These are phyloP conservation scores for Progne subis DNA, from an alignment of 2,113 vertebrate genomes.

Conservation along the genomic window DNA sequence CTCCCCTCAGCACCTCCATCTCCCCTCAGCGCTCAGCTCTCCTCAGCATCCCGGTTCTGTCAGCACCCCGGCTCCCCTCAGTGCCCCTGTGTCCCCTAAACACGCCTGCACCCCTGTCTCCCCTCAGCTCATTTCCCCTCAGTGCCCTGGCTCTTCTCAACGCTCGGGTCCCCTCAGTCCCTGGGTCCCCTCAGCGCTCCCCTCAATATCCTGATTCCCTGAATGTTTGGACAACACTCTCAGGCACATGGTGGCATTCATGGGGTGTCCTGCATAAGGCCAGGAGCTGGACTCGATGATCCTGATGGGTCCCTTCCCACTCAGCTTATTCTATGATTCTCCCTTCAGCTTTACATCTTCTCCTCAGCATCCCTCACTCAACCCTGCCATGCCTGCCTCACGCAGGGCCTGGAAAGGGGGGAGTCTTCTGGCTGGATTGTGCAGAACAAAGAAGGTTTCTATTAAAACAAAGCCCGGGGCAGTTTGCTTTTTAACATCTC, in stretches of 20 bases:
- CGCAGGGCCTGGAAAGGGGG: neutral
- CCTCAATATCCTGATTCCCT: neutral
- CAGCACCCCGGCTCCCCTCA: neutral
- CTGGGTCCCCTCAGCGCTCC: neutral
- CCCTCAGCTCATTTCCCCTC: neutral
- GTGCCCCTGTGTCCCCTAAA: too few relatives aligned
- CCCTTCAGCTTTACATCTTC: neutral
- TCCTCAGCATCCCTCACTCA: neutral
- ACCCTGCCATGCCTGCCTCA: neutral
- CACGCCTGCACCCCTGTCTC: too few relatives aligned
- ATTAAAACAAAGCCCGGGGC: neutral
- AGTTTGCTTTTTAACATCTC: neutral
- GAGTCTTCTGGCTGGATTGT: neutral
- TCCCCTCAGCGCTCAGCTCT: neutral
- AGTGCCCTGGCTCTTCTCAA: accelerated
- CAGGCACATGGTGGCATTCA: neutral
- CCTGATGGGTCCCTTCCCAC: neutral
- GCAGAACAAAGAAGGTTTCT: neutral
- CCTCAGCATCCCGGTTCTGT: neutral
- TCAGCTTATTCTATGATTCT: neutral
- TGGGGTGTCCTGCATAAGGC: neutral
- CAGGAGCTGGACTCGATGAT: neutral
- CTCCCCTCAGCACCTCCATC: too few relatives aligned
- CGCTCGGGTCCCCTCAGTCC: accelerated
- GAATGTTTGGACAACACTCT: neutral